Base-by-base conservation (phyloP, 2,888 invertebrate genomes). In the Enoplolaimus lenunculus region DNA sequence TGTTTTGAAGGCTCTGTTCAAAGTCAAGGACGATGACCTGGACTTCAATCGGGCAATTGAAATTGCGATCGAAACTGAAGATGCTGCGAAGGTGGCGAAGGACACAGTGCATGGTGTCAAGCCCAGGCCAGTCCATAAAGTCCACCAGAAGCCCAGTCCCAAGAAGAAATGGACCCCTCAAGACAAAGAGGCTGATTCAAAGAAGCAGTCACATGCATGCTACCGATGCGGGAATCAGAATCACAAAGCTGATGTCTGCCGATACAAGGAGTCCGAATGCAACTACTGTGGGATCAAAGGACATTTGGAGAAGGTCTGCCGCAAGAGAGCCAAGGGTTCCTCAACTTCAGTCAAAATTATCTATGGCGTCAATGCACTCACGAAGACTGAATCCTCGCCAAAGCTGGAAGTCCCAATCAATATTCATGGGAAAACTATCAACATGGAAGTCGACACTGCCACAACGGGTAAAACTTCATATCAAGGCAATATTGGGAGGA, bases 11-110 rank as follows among this genome's bases (percentile, higher is more conserved):
- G 73, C 73, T 21, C 34, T 73, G n/a, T 73, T 73, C 73, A 70
- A 74, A 34, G 35, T 73, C 60, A 73, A 73, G 60, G 74, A 71
- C 33, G 68, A 66, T 29, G 73, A 70, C 28, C 69, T 74, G 31
- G 35, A 45, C 28, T 74, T 73, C 34, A 68, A 60, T 34, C 31
- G 60, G 28, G 72, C 72, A 34, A 45, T 74, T 29, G 65, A 73
- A 60, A 70, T 74, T n/a, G 73, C 74, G 28, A 70, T 73, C 68
- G 72, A 74, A 59, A 74, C 74, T 21, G 74, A 73, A 45, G 74
- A 74, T 31, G 74, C 74, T 35, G 74, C 72, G 3, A 72, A 62
- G 29, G 74, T 73, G 30, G 73, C 68, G n/a, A 74, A 74, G 68
- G 73, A 73, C 21, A 73, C 74, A 2, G 73, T 74, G 26, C 57